Conservation (phyloP, 2,888 invertebrate species). For the Opisthograptis luteolata region DNA sequence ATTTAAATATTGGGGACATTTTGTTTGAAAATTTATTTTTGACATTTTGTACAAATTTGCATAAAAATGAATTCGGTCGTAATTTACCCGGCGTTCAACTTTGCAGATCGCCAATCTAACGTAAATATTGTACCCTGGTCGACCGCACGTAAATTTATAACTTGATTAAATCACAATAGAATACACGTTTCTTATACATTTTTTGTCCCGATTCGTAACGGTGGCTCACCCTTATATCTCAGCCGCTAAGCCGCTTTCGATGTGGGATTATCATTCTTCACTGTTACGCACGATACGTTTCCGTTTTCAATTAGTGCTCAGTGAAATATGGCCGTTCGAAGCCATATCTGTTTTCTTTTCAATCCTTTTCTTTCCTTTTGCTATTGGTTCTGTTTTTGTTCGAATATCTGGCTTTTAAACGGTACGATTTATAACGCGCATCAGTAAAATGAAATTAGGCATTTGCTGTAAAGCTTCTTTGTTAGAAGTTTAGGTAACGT, state of each 20-base stretch:
- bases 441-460: conserved; percentile 1
- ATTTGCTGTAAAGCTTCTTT: not conserved
- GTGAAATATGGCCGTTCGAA: conserved; percentile 46
- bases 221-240: conserved; percentile 23
- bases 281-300: conserved; percentile 37
- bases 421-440: conserved; percentile 16
- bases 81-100: too few relatives aligned
- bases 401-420: conserved; percentile 20
- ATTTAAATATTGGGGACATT: too few relatives aligned
- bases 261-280: conserved; percentile 47
- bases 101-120: too few relatives aligned
- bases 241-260: conserved; percentile 30
- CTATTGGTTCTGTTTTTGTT: conserved; percentile 15
- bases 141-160: too few relatives aligned
- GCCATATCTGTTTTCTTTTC: conserved; percentile 23
- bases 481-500: not conserved
- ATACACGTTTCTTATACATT: not conserved
- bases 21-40: too few relatives aligned
- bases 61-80: too few relatives aligned
- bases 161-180: conserved; percentile 1
- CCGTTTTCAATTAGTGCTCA: conserved; percentile 48
- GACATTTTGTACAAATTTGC: too few relatives aligned
- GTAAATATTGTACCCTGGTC: too few relatives aligned
- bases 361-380: conserved; percentile 17
- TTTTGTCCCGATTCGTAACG: conserved; percentile 7